Evolutionary conservation across 2,113 vertebrate genomes (phyloP).

Genomic region (Alouatta palliata): DNA sequence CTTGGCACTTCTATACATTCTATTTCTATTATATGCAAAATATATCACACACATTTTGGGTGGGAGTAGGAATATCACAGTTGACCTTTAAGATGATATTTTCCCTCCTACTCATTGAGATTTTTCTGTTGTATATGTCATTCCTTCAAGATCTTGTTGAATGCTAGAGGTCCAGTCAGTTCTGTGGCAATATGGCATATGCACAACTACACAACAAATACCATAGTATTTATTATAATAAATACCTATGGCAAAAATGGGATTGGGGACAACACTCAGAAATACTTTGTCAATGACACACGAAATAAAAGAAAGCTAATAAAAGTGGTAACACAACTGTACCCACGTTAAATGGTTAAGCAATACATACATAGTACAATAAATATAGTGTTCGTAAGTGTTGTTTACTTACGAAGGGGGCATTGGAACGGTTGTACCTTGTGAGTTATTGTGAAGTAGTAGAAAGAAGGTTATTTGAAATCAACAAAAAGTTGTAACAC

Average conservation of each 20-base stretch:
- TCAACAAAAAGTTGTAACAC: neutral
- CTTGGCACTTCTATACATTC: neutral
- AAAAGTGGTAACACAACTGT: neutral
- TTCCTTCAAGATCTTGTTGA: neutral
- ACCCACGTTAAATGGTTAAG: neutral
- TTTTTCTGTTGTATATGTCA: neutral
- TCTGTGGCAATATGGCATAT: neutral
- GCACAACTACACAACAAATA: neutral
- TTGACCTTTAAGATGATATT: conserved; percentile 22
- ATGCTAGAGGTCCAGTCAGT: neutral
- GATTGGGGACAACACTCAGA: neutral
- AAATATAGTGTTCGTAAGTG: neutral
- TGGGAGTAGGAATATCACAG: neutral
- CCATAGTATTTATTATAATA: no score
- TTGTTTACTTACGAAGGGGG: neutral
- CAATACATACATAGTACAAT: neutral
- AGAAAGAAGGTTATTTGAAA: neutral
- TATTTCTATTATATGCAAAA: neutral
- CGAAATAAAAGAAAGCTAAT: neutral
- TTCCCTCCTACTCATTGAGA: neutral
- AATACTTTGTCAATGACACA: neutral
- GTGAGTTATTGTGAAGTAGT: neutral
- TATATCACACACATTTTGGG: neutral
- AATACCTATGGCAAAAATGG: neutral
- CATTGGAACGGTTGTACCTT: neutral